A percentile compares a stretch with the other conserved stretches of the same genome.
Evolutionary conservation across 2,888 invertebrate genomes (phyloP).

Genomic region (Oligia fasciuncula): DNA sequence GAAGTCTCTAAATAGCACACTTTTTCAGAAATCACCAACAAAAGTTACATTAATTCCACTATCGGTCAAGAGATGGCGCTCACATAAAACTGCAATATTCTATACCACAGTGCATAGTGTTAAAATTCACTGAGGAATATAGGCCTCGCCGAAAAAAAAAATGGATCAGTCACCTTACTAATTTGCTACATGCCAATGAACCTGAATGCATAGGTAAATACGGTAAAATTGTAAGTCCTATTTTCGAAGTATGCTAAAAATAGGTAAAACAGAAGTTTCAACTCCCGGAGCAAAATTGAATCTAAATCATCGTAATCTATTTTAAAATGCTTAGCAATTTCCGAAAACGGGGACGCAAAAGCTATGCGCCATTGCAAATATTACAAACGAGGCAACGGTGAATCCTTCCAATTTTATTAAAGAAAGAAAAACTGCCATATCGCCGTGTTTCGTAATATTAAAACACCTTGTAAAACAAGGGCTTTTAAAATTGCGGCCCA

Average conservation of each 20-base stretch:
- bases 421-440: constrained; percentile 64
- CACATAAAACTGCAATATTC: too few species aligned
- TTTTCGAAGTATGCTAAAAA: background rate
- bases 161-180: background rate
- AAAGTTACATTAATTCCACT: too few species aligned
- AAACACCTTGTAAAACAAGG: constrained; percentile 60
- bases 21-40: too few species aligned
- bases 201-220: background rate
- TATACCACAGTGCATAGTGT: too few species aligned
- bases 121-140: too few species aligned
- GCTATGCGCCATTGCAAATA: constrained; percentile 48
- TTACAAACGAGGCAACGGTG: constrained; percentile 49
- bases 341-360: constrained; percentile 26
- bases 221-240: background rate
- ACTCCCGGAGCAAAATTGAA: constrained; percentile 16
- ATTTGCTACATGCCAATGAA: background rate
- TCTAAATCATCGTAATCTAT: constrained; percentile 44
- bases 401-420: constrained; percentile 70
- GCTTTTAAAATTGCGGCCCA: constrained; percentile 22
- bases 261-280: background rate
- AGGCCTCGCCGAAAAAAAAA: too few species aligned
- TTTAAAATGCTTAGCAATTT: constrained; percentile 39
- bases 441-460: constrained; percentile 62
- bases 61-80: too few species aligned
- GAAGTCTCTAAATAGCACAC: too few species aligned